phyloP scores from a whole-genome alignment of 2,113 vertebrate genomes.

The Ictidomys tridecemlineatus region DNA sequence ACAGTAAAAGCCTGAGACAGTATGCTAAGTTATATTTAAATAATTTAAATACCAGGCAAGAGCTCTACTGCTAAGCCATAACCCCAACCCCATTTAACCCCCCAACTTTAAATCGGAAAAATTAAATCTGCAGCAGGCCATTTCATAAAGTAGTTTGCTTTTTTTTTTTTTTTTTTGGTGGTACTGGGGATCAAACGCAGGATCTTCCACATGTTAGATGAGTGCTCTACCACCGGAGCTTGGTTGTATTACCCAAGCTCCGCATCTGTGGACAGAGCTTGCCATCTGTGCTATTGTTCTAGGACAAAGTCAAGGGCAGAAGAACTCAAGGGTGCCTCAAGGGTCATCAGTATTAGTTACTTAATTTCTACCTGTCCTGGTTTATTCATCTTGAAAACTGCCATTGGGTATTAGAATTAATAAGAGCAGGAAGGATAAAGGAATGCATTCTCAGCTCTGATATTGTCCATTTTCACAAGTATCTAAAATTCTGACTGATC shows the following conservation, averaged over 20 bases:
- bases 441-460: slow-evolving; percentile 10
- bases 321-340: slow-evolving; percentile 81
- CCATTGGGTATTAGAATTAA: not conserved
- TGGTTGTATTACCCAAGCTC: slow-evolving; percentile 84
- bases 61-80: no score
- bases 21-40: slow-evolving; percentile 10
- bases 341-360: not conserved
- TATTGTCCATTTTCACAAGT: not conserved
- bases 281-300: slow-evolving; percentile 82
- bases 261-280: slow-evolving; percentile 83
- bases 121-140: slow-evolving; percentile 67
- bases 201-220: not conserved
- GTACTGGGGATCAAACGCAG: not conserved
- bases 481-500: not conserved
- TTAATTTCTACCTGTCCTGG: not conserved
- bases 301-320: slow-evolving; percentile 86
- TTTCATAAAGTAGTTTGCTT: slow-evolving; percentile 81
- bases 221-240: not conserved
- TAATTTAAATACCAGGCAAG: not conserved
- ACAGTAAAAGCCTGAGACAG: not conserved
- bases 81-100: no score
- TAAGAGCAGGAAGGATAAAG: not conserved
- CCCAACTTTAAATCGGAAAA: slow-evolving; percentile 41
- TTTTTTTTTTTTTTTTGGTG: not conserved
- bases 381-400: slow-evolving; percentile 42